Conservation (phyloP, 2,113 vertebrate species). For the Lophius piscatorius region DNA sequence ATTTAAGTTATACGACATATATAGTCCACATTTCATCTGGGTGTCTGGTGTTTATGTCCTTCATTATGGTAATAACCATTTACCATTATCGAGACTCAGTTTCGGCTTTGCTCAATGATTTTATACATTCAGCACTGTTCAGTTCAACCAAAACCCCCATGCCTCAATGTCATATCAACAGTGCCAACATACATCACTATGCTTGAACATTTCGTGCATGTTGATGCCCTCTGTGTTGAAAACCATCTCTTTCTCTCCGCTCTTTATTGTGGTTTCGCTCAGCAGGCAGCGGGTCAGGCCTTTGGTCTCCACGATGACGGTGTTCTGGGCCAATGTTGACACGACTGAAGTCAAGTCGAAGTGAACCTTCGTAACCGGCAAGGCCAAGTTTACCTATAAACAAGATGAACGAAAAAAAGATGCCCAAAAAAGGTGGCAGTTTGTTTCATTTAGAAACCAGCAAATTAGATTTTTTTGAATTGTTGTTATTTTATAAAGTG, state of each 20-base stretch:
- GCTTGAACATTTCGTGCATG: conserved; percentile 88
- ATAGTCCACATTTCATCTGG: too few relatives aligned
- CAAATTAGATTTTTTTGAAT: too few relatives aligned
- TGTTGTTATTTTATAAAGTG: too few relatives aligned
- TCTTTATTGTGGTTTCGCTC: conserved; percentile 79
- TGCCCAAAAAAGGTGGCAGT: too few relatives aligned
- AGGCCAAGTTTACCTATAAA: conserved; percentile 82
- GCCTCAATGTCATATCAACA: not conserved
- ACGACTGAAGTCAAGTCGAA: conserved; percentile 91
- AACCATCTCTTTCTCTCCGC: conserved; percentile 79
- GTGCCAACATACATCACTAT: conserved; percentile 80
- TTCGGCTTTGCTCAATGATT: too few relatives aligned
- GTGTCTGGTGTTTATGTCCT: too few relatives aligned
- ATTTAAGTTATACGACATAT: too few relatives aligned
- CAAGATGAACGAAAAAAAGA: not conserved
- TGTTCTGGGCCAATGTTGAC: conserved; percentile 78
- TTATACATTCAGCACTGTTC: too few relatives aligned
- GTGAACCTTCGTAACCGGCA: conserved; percentile 88
- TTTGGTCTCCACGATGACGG: conserved; percentile 86
- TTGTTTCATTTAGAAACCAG: too few relatives aligned
- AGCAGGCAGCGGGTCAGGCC: conserved; percentile 92
- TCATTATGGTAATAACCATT: too few relatives aligned
- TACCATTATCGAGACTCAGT: too few relatives aligned
- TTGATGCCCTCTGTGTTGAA: conserved; percentile 96
- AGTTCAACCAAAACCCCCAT: not conserved